Conservation (phyloP, 2,888 invertebrate species). For the Nemotelus pantherinus region DNA sequence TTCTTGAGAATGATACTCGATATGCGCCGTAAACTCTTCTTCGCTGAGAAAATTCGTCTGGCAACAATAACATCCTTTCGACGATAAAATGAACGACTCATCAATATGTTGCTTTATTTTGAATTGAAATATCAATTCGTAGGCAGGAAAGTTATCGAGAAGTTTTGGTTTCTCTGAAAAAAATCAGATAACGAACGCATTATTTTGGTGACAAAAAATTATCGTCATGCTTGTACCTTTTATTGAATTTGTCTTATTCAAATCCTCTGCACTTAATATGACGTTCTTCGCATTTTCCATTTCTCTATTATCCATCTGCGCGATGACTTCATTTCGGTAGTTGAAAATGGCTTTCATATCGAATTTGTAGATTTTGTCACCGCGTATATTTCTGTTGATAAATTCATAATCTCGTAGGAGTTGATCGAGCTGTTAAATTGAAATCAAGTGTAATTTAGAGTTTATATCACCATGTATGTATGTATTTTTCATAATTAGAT, state of each 20-base stretch:
- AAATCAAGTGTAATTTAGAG: neutral
- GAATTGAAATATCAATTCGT: slow-evolving; percentile 19
- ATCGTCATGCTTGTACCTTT: neutral
- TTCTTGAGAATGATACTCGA: slow-evolving; percentile 59
- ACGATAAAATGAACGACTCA: slow-evolving; percentile 54
- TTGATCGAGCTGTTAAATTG: slow-evolving; percentile 26
- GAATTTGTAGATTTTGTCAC: slow-evolving; percentile 35
- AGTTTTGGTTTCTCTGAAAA: slow-evolving; percentile 21
- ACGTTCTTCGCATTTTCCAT: slow-evolving; percentile 13
- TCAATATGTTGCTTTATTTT: neutral
- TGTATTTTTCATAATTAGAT: too few species aligned
- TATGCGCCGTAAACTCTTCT: slow-evolving; percentile 58
- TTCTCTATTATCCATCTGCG: slow-evolving; percentile 2
- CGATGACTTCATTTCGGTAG: slow-evolving; percentile 25
- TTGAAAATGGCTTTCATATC: slow-evolving; percentile 7
- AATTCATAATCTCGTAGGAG: neutral
- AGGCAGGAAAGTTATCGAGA: slow-evolving; percentile 13
- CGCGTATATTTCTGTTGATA: neutral
- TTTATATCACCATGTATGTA: neutral
- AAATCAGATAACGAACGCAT: neutral
- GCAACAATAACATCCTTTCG: slow-evolving; percentile 59
- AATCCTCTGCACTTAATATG: neutral
- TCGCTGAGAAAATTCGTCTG: slow-evolving; percentile 57
- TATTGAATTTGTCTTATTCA: neutral
- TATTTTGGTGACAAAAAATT: neutral